These are phyloP conservation scores for Muntiacus reevesi DNA, from an alignment of 2,113 vertebrate species.

Conservation along the genomic window DNA sequence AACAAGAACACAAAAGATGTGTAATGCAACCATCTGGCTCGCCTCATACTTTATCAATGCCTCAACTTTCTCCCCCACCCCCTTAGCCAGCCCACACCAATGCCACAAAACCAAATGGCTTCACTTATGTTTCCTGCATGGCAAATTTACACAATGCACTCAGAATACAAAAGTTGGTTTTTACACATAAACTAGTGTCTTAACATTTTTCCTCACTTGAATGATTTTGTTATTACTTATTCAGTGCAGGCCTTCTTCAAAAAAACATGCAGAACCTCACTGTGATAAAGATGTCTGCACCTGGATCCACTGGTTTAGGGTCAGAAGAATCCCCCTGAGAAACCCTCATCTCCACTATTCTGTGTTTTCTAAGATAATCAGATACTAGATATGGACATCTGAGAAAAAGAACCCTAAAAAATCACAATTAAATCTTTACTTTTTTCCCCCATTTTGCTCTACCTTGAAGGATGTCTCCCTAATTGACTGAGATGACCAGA, in stretches of 20 bases:
- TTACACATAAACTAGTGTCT: constrained; percentile 74
- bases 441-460: background rate
- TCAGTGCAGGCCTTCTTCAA: constrained; percentile 48
- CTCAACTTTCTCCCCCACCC: constrained; percentile 80
- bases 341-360: constrained; percentile 70
- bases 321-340: constrained; percentile 63
- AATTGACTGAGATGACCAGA: background rate
- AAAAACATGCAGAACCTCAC: constrained; percentile 75
- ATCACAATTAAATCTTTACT: background rate
- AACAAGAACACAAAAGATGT: constrained; percentile 83
- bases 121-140: constrained; percentile 80
- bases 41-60: constrained; percentile 81
- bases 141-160: constrained; percentile 78
- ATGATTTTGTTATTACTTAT: constrained; percentile 30
- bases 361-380: constrained; percentile 69
- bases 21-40: constrained; percentile 82
- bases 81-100: constrained; percentile 82
- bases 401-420: constrained; percentile 44
- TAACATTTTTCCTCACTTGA: constrained; percentile 63
- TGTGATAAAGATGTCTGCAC: constrained; percentile 68
- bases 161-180: constrained; percentile 76
- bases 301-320: constrained; percentile 50
- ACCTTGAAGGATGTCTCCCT: background rate
- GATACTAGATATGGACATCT: constrained; percentile 51
- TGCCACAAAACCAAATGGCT: constrained; percentile 84